Evolutionary conservation across 2,113 vertebrate species (phyloP).

Genomic region (Probosciger aterrimus): DNA sequence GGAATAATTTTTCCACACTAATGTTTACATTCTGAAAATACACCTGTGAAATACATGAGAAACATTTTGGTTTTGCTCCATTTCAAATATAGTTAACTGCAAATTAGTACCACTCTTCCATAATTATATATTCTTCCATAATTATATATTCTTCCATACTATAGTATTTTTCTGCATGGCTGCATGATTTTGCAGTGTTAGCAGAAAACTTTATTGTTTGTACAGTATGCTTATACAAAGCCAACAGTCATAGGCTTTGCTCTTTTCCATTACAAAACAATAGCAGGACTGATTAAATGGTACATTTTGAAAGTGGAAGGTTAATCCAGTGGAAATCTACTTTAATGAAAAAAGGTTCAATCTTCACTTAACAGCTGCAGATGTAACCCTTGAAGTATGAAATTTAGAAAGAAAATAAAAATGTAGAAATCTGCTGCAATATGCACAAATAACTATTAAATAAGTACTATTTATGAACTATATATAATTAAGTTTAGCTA

Average conservation of each 20-base stretch:
- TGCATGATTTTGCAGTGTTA: background rate
- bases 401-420: constrained; percentile 3
- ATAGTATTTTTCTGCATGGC: background rate
- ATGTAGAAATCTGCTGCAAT: background rate
- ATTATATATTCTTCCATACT: background rate
- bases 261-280: constrained; percentile 44
- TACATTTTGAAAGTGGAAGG: background rate
- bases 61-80: background rate
- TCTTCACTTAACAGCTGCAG: background rate
- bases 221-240: background rate
- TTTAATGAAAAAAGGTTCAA: constrained; percentile 9
- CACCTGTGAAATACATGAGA: background rate
- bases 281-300: constrained; percentile 13
- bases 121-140: background rate
- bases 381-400: constrained; percentile 21
- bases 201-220: constrained; percentile 5
- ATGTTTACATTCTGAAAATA: background rate
- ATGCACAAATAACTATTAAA: background rate
- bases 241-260: background rate
- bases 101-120: background rate
- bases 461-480: background rate
- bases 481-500: background rate
- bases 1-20: background rate
- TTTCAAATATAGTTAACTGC: background rate
- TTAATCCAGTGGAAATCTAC: constrained; percentile 40